Evolutionary conservation across 2,888 invertebrate genomes (phyloP), one percentile per base, ranked within the genome.

Genomic region (Isoperla grammatica): DNA sequence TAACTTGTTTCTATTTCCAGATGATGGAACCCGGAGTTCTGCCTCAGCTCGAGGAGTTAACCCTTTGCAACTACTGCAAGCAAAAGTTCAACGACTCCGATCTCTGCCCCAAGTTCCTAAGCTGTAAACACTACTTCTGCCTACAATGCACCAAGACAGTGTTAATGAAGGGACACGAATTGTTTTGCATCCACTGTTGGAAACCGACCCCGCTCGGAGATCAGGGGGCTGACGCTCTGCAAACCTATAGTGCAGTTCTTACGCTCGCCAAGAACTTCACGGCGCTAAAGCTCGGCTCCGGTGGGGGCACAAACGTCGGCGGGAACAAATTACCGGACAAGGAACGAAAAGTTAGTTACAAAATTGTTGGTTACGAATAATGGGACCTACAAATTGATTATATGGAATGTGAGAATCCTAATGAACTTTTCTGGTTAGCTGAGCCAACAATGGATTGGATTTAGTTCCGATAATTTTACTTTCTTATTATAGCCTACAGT

Each of bases 91-190:
- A 87, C 75, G 85, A 86, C 68, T 78, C 78, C 63, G 86, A 87
- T 73, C 83, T 84, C 71, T 80, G 82, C 71, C 87, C 87, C 63
- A 87, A 88, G 74, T 76, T 86, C 73, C 79, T 88, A 67, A 81
- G 84, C 67, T 88, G 88, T 78, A 85, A 86, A 71, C 88, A 88
- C 73, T 85, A 86, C 75, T 87, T 87, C 75, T 88, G 88, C 73
- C 78, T 87, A 73, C 82, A 84, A 71, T 88, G 87, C 75, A 83
- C 86, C 72, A 83, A 84, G 70, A 80, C 82, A 66, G 81, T 81
- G 69, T 76, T 87, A 68, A 80, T 82, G 71, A 84, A 85, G 71
- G 86, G 83, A 22, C 66, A 61, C n/a, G 64, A 65, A 50, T 45
- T 65, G 39, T 65, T 64, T 56, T 88, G 87, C 73, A 80, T 82